phyloP scores from a whole-genome alignment of 53 echinoderm and acorn worm genomes.

The Crossaster papposus region DNA sequence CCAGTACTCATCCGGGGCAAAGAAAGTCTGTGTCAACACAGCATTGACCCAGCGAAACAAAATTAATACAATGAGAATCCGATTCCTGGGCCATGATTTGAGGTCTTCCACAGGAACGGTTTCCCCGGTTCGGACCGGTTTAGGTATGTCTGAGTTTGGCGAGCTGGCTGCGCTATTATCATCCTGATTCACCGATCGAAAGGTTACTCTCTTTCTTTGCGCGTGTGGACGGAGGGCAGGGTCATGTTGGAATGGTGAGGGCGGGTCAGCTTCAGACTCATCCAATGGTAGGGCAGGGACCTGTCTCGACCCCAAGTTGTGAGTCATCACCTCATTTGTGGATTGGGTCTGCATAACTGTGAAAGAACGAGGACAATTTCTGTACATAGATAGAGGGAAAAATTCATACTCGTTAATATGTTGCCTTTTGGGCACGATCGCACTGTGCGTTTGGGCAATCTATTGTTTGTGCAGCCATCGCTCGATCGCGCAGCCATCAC shows the following conservation, averaged over 20 bases:
- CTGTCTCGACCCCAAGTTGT: slow-evolving; percentile 39
- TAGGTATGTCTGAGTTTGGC: background rate
- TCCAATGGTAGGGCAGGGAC: background rate
- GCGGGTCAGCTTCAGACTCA: background rate
- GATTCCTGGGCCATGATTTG: slow-evolving; percentile 17
- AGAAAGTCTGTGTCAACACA: slow-evolving; percentile 85
- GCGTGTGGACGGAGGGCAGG: background rate
- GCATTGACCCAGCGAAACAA: slow-evolving; percentile 84
- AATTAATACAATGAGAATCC: slow-evolving; percentile 63
- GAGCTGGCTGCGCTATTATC: background rate
- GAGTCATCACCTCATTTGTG: slow-evolving; percentile 15
- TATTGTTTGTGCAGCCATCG: no score
- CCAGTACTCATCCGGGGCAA: slow-evolving; percentile 97
- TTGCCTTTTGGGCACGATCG: no score
- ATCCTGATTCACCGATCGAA: background rate
- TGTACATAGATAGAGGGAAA: no score
- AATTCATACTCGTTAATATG: no score
- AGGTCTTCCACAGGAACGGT: background rate
- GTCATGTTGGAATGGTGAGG: background rate
- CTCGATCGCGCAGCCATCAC: no score
- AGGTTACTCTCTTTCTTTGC: background rate
- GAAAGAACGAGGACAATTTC: background rate
- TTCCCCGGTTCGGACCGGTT: slow-evolving; percentile 21
- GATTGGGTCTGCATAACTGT: background rate
- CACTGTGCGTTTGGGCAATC: no score